Conservation (phyloP, 2,888 invertebrate species). For the Andrena bucephala region DNA sequence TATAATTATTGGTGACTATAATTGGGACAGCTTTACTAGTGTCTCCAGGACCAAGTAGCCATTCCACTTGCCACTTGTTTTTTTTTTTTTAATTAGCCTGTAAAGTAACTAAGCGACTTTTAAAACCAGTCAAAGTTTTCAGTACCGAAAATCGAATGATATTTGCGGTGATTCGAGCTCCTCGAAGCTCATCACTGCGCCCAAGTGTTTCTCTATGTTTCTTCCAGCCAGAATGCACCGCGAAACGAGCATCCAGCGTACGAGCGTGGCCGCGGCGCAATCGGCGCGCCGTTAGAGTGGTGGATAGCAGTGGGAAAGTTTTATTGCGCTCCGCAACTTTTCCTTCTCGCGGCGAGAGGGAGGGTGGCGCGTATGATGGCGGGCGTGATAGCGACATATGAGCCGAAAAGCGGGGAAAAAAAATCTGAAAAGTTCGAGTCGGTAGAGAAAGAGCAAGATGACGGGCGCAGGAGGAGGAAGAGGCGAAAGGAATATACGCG, state of each 20-base stretch:
- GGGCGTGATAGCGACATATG: constrained; percentile 68
- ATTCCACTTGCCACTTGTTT: no score
- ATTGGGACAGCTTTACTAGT: no score
- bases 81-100: no score
- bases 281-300: constrained; percentile 51
- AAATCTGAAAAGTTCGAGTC: constrained; percentile 54
- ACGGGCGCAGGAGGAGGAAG: constrained; percentile 42
- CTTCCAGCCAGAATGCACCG: not conserved
- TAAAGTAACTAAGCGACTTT: no score
- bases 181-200: not conserved
- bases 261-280: constrained; percentile 37
- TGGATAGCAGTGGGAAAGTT: constrained; percentile 57
- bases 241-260: constrained; percentile 35
- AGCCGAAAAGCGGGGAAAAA: constrained; percentile 49
- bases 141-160: not conserved
- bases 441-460: constrained; percentile 52
- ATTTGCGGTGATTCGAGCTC: not conserved
- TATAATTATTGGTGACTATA: no score
- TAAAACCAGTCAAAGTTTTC: not conserved
- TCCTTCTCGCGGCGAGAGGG: constrained; percentile 62
- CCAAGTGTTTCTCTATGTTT: not conserved
- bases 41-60: no score
- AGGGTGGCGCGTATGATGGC: constrained; percentile 49
- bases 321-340: constrained; percentile 70
- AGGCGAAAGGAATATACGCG: constrained; percentile 73